phyloP scores from a whole-genome alignment of 2,113 vertebrate genomes.

The Chaenogobius annularis region DNA sequence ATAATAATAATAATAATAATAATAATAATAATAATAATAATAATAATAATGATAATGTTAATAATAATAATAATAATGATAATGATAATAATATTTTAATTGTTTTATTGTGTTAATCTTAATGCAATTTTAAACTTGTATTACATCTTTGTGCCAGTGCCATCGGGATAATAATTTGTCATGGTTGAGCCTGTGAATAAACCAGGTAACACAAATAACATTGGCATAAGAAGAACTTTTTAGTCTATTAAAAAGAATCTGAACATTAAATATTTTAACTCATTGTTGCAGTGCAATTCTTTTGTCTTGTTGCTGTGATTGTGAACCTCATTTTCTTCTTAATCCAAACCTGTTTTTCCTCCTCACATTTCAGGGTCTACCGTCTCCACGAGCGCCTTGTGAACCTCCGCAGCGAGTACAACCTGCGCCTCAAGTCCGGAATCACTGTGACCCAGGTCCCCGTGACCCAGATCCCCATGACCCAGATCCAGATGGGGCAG shows the following conservation, averaged over 20 bases:
- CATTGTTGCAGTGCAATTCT: background rate
- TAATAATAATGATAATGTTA: too few relatives aligned
- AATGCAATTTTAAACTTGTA: background rate
- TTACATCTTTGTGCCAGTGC: background rate
- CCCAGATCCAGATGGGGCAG: slow-evolving; percentile 57
- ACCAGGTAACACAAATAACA: background rate
- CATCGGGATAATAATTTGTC: background rate
- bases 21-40: too few relatives aligned
- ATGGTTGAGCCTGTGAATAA: background rate
- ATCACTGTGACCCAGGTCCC: slow-evolving; percentile 64
- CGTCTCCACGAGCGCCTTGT: slow-evolving; percentile 93
- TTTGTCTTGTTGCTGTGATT: background rate
- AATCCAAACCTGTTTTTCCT: background rate
- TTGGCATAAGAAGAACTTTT: too few relatives aligned
- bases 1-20: too few relatives aligned
- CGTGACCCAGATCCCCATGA: slow-evolving; percentile 53
- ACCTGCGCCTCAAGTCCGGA: slow-evolving; percentile 87
- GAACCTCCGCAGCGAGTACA: slow-evolving; percentile 92
- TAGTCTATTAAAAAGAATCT: too few relatives aligned
- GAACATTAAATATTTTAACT: background rate
- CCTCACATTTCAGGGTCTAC: slow-evolving; percentile 77
- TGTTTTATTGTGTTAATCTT: background rate
- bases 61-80: too few relatives aligned
- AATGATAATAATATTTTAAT: too few relatives aligned
- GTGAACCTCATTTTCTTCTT: background rate